Base-by-base conservation (phyloP, 2,113 vertebrate genomes). In the Heteronetta atricapilla region DNA sequence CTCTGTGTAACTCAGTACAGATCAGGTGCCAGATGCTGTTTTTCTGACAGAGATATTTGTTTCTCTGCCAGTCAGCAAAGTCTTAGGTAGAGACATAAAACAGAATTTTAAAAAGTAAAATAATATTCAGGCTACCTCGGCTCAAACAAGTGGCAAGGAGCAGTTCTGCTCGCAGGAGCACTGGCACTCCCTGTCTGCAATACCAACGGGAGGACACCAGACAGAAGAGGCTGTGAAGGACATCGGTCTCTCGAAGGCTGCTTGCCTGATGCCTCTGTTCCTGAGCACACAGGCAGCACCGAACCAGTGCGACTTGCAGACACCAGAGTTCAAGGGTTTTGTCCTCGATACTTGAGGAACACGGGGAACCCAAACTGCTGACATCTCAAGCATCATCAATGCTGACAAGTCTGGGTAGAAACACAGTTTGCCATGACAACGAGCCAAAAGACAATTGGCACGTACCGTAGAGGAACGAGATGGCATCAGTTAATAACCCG, bases 341-440 rank as follows among this genome's bases (percentile, higher is more conserved):
- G 42, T 48, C 63, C 23, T 44, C 63, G 38, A 59, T 21, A 23
- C 36, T 22, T 44, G 34, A 31, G 70, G 63, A 66, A 36, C 29
- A 22, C 18, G 2, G 5, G n/a, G 4, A 94, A 44, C 3, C 11
- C 73, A 50, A n/a, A 22, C 16, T 20, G 20, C 20, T 26, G 74
- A 17, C 48, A 33, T 26, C 63, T 40, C 36, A n/a, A n/a, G n/a
- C n/a, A n/a, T n/a, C n/a, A n/a, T n/a, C n/a, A n/a, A n/a, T n/a
- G n/a, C n/a, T n/a, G n/a, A n/a, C 11, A 59, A 80, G n/a, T 13
- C 63, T 9, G 55, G 40, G 11, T 0, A 67, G 40, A 88, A 76
- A 56, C 0, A 26, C 0, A n/a, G 23, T 28, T 75, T 31, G 20
- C 46, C n/a, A 20, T 15, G 34, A 36, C 69, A 78, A 1, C 13